These are phyloP conservation scores for honey bee (Apis mellifera) DNA, from an alignment of 1,140 invertebrate genomes.

Conservation along the genomic window DNA sequence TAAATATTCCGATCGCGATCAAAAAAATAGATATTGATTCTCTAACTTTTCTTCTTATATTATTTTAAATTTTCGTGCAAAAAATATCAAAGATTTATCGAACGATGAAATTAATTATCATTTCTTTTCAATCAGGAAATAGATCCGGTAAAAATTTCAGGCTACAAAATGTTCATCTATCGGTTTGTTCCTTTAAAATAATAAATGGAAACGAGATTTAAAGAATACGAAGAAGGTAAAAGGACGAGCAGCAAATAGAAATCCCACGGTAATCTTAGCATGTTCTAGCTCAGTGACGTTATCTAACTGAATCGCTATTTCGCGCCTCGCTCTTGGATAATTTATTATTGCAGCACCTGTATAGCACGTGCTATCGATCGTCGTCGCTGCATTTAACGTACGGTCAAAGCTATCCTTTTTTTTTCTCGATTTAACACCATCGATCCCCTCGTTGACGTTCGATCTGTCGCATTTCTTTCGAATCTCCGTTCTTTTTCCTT, in stretches of 20 bases:
- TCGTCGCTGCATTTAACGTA: slow-evolving; percentile 49
- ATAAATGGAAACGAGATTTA: slow-evolving; percentile 41
- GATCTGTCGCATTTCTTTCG: slow-evolving; percentile 4
- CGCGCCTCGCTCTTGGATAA: slow-evolving; percentile 54
- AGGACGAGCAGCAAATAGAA: slow-evolving; percentile 45
- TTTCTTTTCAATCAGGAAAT: not conserved
- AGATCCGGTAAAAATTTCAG: not conserved
- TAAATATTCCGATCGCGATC: too few relatives aligned
- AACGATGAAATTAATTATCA: not conserved
- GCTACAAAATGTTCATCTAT: slow-evolving; percentile 14
- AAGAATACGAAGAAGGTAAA: slow-evolving; percentile 13
- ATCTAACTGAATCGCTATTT: slow-evolving; percentile 59
- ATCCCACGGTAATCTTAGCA: slow-evolving; percentile 56
- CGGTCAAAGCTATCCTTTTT: slow-evolving; percentile 36
- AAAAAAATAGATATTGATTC: too few relatives aligned
- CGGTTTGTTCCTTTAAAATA: slow-evolving; percentile 18
- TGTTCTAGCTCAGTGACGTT: slow-evolving; percentile 50
- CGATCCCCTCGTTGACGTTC: not conserved
- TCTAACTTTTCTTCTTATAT: too few relatives aligned
- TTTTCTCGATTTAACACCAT: slow-evolving; percentile 33
- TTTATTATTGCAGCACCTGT: slow-evolving; percentile 59
- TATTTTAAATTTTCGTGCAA: not conserved
- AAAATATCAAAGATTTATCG: too few relatives aligned
- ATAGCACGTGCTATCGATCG: slow-evolving; percentile 58
- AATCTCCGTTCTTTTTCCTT: not conserved